Evolutionary conservation across 2,888 invertebrate genomes (phyloP).

Genomic region (Itoplectis maculator): DNA sequence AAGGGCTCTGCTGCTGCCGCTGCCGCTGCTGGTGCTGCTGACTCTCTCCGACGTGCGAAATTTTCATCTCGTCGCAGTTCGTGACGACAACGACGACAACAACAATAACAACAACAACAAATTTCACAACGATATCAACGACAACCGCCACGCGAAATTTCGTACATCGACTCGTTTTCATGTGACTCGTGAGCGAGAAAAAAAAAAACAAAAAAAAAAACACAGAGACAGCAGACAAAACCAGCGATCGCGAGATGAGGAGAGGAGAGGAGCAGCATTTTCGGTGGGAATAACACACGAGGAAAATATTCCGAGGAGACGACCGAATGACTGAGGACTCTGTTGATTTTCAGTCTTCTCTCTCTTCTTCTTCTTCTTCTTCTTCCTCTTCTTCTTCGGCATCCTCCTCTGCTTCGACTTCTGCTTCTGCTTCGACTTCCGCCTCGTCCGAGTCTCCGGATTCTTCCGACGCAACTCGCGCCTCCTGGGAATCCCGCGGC

Average conservation of each 20-base stretch:
- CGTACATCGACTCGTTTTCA: background rate
- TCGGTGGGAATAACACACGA: constrained; percentile 41
- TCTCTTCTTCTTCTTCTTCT: constrained; percentile 52
- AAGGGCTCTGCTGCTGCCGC: constrained; percentile 76
- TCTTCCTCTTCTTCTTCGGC: constrained; percentile 12
- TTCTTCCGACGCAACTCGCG: constrained; percentile 14
- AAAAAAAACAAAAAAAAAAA: constrained; percentile 22
- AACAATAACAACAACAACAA: constrained; percentile 35
- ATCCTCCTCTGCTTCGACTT: constrained; percentile 3
- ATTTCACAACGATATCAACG: background rate
- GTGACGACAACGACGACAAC: constrained; percentile 27
- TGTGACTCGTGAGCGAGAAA: background rate
- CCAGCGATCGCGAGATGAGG: constrained; percentile 36
- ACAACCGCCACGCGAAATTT: constrained; percentile 10
- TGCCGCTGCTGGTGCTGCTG: constrained; percentile 51
- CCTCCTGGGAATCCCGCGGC: constrained; percentile 26
- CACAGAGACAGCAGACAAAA: background rate
- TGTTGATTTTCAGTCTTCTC: constrained; percentile 43
- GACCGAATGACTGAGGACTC: constrained; percentile 63
- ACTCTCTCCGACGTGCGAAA: constrained; percentile 42
- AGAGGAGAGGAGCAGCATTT: constrained; percentile 33
- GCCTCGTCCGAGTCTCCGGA: constrained; percentile 44
- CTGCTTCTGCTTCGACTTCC: constrained; percentile 22
- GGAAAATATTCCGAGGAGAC: constrained; percentile 3
- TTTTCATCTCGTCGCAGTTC: background rate